phyloP scores from a whole-genome alignment of 2,888 invertebrate genomes.

The Melieria picta region DNA sequence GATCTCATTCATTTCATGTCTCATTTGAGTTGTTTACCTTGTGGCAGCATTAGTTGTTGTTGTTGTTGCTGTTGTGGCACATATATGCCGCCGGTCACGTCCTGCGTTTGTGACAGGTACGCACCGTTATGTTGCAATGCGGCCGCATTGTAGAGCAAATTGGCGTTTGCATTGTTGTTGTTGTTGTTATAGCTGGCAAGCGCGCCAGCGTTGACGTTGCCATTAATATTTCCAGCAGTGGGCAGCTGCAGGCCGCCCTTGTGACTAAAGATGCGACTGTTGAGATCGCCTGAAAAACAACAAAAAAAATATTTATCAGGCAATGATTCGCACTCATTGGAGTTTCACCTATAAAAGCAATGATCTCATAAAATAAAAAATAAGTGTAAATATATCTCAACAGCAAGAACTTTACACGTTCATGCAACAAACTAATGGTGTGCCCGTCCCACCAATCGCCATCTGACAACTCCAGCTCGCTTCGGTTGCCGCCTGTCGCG shows the following conservation, averaged over 20 bases:
- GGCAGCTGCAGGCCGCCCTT: constrained; percentile 74
- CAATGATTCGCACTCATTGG: no score
- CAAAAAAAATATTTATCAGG: background rate
- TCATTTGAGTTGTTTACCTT: constrained; percentile 6
- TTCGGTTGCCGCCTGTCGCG: no score
- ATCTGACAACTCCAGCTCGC: no score
- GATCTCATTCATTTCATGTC: background rate
- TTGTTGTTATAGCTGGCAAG: constrained; percentile 22
- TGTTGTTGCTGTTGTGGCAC: constrained; percentile 28
- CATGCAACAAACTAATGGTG: no score
- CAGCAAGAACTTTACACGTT: no score
- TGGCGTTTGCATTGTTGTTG: constrained; percentile 41
- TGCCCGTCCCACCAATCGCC: no score
- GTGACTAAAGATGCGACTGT: constrained; percentile 78
- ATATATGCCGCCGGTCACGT: constrained; percentile 49
- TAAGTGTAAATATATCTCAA: no score
- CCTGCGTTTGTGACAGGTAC: constrained; percentile 49
- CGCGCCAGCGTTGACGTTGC: constrained; percentile 25
- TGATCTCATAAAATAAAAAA: no score
- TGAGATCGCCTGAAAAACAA: constrained; percentile 62
- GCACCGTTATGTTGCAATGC: constrained; percentile 57
- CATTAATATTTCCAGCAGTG: constrained; percentile 44
- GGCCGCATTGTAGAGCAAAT: constrained; percentile 43
- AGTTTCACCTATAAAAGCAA: no score
- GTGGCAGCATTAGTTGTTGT: constrained; percentile 28